Evolutionary conservation across 1,140 invertebrate genomes (phyloP).

Genomic region (Lucilia sericata): DNA sequence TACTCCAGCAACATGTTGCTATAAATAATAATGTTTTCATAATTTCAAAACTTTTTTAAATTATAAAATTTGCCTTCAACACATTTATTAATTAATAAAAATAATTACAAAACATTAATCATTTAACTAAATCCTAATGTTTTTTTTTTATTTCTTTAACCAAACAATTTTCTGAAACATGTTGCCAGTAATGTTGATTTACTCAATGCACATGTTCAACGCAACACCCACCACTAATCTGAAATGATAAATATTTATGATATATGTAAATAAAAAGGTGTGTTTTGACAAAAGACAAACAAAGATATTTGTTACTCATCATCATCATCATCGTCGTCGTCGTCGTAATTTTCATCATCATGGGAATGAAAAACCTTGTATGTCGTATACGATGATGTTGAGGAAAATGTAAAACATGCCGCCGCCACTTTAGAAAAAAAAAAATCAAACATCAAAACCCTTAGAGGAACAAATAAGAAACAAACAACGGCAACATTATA

Average conservation of each 20-base stretch:
- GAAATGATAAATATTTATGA: neutral
- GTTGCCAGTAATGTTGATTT: neutral
- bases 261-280: neutral
- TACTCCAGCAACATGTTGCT: too few species aligned
- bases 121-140: too few species aligned
- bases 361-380: neutral
- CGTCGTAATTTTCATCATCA: neutral
- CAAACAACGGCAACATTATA: neutral
- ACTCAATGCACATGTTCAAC: neutral
- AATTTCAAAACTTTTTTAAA: too few species aligned
- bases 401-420: neutral
- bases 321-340: neutral
- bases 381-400: neutral
- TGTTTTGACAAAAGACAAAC: neutral
- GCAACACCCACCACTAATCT: slow-evolving; percentile 7
- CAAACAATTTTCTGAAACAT: neutral
- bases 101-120: too few species aligned
- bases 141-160: too few species aligned
- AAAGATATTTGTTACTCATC: neutral
- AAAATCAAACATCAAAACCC: neutral
- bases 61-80: too few species aligned
- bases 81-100: too few species aligned
- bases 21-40: too few species aligned
- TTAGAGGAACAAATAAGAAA: neutral
- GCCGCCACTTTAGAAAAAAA: neutral